These are phyloP conservation scores for Orchestes rusci DNA, from an alignment of 2,888 invertebrate genomes.

Conservation along the genomic window DNA sequence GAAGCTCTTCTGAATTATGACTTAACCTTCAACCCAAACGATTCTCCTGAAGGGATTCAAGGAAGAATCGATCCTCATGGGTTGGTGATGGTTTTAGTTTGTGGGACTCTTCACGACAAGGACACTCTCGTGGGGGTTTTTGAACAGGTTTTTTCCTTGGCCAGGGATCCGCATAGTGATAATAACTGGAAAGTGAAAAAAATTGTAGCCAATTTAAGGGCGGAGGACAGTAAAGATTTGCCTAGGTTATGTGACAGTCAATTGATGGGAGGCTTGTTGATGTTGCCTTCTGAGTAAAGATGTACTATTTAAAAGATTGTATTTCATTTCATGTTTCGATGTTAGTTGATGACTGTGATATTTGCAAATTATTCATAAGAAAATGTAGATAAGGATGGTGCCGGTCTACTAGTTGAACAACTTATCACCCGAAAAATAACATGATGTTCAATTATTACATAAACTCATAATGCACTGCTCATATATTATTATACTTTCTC, in stretches of 20 bases:
- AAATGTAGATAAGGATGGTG: too few relatives aligned
- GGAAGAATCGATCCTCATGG: constrained; percentile 56
- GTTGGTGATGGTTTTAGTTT: constrained; percentile 51
- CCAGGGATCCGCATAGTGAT: constrained; percentile 53
- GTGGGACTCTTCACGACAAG: constrained; percentile 55
- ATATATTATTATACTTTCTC: too few relatives aligned
- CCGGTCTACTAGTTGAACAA: too few relatives aligned
- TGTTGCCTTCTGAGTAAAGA: constrained; percentile 26
- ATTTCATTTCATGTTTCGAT: too few relatives aligned
- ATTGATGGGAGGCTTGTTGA: constrained; percentile 34
- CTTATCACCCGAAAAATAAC: too few relatives aligned
- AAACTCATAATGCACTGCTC: too few relatives aligned
- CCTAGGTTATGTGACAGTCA: constrained; percentile 34
- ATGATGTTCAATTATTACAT: too few relatives aligned
- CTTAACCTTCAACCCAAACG: constrained; percentile 55
- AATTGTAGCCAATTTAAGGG: constrained; percentile 46
- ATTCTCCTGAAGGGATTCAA: constrained; percentile 49
- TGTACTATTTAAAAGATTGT: too few relatives aligned
- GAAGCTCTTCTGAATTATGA: constrained; percentile 42
- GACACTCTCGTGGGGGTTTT: constrained; percentile 53
- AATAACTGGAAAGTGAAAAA: constrained; percentile 64
- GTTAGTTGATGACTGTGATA: too few relatives aligned
- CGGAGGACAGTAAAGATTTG: constrained; percentile 32
- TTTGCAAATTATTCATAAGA: too few relatives aligned
- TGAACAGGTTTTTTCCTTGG: constrained; percentile 57